A percentile compares a stretch with the other conserved stretches of the same genome.
phyloP scores from a whole-genome alignment of 2,797 vertebrate genomes.

The Falco cherrug region DNA sequence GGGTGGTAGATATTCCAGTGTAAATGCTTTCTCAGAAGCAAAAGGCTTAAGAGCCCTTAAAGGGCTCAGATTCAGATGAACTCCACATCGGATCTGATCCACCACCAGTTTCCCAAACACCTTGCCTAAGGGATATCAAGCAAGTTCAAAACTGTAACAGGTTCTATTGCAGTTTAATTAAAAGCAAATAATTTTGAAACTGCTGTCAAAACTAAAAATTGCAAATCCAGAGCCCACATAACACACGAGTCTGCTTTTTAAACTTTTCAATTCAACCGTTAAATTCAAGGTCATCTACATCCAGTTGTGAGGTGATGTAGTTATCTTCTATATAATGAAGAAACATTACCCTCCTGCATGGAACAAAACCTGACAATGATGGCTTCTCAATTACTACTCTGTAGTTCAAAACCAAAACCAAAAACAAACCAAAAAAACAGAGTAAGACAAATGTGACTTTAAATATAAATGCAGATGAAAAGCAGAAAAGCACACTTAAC shows the following conservation, averaged over 20 bases:
- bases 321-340: background rate
- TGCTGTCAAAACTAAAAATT: background rate
- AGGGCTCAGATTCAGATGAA: background rate
- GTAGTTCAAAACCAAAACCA: background rate
- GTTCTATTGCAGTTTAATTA: background rate
- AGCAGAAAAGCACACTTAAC: background rate
- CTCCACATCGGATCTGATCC: background rate
- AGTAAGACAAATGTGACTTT: background rate
- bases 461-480: background rate
- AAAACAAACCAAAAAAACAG: background rate
- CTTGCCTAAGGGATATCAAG: background rate
- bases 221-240: background rate
- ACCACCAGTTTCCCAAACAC: background rate
- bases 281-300: background rate
- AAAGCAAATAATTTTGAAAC: background rate
- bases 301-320: background rate
- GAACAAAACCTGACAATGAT: background rate
- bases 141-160: background rate
- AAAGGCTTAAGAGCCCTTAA: background rate
- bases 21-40: background rate
- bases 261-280: fast-evolving
- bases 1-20: background rate
- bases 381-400: background rate
- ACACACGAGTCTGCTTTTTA: background rate
- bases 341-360: background rate